These are phyloP conservation scores for Cossypha heuglini DNA, from an alignment of 2,797 vertebrate genomes.

Conservation along the genomic window DNA sequence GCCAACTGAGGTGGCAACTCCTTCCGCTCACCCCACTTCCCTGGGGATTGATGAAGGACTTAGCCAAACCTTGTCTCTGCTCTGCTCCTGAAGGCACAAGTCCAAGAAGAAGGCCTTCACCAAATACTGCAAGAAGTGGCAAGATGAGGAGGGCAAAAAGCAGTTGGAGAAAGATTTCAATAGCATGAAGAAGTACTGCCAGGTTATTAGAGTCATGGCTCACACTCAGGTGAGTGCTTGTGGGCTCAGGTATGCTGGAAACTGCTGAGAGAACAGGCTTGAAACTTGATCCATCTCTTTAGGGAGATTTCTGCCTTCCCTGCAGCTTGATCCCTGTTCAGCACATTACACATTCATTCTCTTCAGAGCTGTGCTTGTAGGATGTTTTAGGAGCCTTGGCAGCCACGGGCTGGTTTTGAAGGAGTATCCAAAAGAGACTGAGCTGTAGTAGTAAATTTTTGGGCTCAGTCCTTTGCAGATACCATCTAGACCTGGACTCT, in stretches of 20 bases:
- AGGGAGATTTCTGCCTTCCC: neutral
- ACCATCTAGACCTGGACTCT: accelerated
- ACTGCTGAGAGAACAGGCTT: neutral
- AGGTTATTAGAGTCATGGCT: conserved; percentile 89
- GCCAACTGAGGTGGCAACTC: conserved; percentile 63
- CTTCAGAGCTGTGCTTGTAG: neutral
- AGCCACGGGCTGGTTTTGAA: neutral
- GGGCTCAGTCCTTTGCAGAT: neutral
- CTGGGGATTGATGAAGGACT: conserved; percentile 84
- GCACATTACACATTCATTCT: neutral
- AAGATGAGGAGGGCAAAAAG: conserved; percentile 97
- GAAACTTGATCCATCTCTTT: neutral
- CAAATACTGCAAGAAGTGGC: conserved; percentile 99
- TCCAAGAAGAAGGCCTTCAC: conserved; percentile 99
- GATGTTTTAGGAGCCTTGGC: neutral
- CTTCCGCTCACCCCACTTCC: conserved; percentile 83
- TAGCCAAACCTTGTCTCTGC: conserved; percentile 73
- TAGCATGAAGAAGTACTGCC: conserved; percentile 97
- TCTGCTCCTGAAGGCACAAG: conserved; percentile 90
- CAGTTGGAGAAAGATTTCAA: conserved; percentile 95
- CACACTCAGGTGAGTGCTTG: conserved; percentile 90
- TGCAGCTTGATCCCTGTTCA: neutral
- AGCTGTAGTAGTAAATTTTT: neutral
- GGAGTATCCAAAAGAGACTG: neutral
- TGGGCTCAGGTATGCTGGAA: neutral